These are phyloP conservation scores for Chelonoidis abingdonii DNA, from an alignment of 2,113 vertebrate species.

Conservation along the genomic window DNA sequence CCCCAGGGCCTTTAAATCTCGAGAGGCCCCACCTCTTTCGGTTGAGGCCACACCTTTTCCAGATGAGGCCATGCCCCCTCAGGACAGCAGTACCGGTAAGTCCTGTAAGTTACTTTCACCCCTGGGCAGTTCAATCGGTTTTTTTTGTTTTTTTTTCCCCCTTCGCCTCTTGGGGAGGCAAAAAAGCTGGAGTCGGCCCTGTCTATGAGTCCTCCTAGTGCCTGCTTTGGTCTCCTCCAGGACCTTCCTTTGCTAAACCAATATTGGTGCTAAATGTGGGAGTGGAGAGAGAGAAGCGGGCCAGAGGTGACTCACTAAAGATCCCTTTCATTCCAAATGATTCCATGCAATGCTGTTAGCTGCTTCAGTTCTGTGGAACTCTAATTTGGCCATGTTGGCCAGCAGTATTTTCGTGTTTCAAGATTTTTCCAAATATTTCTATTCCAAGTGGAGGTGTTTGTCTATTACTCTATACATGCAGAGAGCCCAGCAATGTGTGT, in stretches of 20 bases:
- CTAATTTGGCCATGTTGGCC: neutral
- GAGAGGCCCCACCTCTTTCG: no score
- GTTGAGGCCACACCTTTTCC: no score
- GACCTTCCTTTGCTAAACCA: neutral
- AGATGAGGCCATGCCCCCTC: no score
- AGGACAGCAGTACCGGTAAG: no score
- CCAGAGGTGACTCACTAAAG: rapidly evolving
- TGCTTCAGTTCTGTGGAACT: neutral
- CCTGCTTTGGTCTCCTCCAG: neutral
- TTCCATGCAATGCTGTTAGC: rapidly evolving
- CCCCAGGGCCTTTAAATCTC: no score
- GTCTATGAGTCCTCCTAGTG: no score
- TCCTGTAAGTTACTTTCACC: no score
- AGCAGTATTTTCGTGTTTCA: neutral
- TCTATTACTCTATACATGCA: neutral
- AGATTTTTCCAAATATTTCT: neutral
- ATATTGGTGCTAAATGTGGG: neutral
- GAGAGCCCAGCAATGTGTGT: neutral
- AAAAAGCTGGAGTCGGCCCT: no score
- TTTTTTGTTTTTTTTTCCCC: no score
- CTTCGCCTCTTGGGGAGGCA: no score
- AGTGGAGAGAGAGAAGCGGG: neutral
- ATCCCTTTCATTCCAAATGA: neutral
- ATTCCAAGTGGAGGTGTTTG: neutral
- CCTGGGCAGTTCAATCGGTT: no score